Conservation (phyloP, 2,113 vertebrate species). For the Poeciliopsis retropinna region DNA sequence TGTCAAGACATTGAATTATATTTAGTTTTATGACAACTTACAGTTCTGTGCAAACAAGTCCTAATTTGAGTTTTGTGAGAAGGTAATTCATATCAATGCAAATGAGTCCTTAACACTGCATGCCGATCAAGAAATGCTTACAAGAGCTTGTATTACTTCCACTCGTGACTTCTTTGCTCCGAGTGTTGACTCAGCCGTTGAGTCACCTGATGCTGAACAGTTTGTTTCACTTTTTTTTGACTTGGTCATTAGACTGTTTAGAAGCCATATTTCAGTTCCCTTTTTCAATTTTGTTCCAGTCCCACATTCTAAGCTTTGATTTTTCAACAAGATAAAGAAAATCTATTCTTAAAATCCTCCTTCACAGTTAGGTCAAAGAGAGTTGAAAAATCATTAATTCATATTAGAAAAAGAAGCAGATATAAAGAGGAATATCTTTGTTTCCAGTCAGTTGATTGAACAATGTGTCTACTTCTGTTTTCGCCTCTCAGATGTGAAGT, state of each 20-base stretch:
- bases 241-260: neutral
- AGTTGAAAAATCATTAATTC: neutral
- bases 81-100: neutral
- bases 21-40: neutral
- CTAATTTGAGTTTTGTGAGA: neutral
- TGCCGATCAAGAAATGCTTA: neutral
- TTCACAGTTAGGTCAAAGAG: neutral
- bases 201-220: constrained; percentile 23
- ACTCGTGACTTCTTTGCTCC: constrained; percentile 12
- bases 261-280: neutral
- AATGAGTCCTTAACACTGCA: neutral
- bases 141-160: neutral
- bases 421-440: neutral
- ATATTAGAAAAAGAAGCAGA: neutral
- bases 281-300: neutral
- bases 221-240: constrained; percentile 8
- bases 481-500: constrained; percentile 84
- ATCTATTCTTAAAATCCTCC: neutral
- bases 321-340: neutral
- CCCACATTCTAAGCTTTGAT: neutral
- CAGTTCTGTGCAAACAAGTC: neutral
- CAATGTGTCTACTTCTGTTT: neutral
- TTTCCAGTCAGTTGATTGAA: neutral
- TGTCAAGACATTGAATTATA: neutral
- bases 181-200: neutral